These are phyloP conservation scores for Cynaeus angustus DNA, from an alignment of 2,888 invertebrate species.

Conservation along the genomic window DNA sequence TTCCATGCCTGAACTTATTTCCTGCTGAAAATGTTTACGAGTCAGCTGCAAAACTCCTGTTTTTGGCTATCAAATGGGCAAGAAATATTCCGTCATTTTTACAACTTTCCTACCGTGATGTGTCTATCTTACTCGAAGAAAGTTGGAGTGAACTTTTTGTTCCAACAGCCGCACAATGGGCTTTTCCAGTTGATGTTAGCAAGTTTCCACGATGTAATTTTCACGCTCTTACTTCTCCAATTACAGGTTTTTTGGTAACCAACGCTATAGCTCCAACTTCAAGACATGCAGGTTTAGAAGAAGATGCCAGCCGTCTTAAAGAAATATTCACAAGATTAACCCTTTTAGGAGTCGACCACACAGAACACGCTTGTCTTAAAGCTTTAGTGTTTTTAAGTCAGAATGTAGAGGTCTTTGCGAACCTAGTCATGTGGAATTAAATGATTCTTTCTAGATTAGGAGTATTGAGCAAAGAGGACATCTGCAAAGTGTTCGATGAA, in stretches of 20 bases:
- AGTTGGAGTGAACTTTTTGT: conserved; percentile 91
- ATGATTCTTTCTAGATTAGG: conserved; percentile 74
- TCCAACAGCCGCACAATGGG: conserved; percentile 88
- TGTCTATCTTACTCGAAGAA: conserved; percentile 82
- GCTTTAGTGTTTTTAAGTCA: conserved; percentile 88
- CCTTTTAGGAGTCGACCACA: conserved; percentile 82
- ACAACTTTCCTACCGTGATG: conserved; percentile 81
- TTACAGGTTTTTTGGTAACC: conserved; percentile 64
- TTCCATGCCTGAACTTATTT: conserved; percentile 72
- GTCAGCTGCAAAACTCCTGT: conserved; percentile 84
- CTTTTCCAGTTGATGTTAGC: conserved; percentile 83
- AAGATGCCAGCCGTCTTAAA: conserved; percentile 76
- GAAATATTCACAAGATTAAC: conserved; percentile 80
- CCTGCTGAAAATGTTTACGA: conserved; percentile 79
- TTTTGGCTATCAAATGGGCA: conserved; percentile 87
- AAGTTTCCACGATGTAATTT: conserved; percentile 72
- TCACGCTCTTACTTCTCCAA: too few relatives aligned
- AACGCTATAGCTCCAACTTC: conserved; percentile 73
- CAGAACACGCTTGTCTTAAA: conserved; percentile 90
- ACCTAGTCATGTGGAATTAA: conserved; percentile 75
- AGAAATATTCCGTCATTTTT: conserved; percentile 84
- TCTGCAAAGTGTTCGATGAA: conserved; percentile 92
- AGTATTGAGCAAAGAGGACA: conserved; percentile 87
- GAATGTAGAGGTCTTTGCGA: conserved; percentile 79
- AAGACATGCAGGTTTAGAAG: conserved; percentile 74